phyloP scores from a whole-genome alignment of 2,888 invertebrate genomes.

The Hyles lineata region DNA sequence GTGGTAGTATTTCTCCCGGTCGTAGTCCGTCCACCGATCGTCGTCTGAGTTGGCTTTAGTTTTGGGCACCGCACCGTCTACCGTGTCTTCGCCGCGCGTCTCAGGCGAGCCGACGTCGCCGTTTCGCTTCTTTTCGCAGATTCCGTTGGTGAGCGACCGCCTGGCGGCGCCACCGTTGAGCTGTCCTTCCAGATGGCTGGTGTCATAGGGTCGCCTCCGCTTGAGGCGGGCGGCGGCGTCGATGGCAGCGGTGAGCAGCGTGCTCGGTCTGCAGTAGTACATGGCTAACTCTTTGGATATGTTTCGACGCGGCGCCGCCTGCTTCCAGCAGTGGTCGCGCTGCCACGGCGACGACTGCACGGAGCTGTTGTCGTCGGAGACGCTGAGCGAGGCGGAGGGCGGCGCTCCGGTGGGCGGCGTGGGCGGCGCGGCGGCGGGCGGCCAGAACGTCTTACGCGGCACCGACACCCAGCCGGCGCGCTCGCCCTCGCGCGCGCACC shows the following conservation, averaged over 20 bases:
- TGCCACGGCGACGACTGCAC: conserved; percentile 96
- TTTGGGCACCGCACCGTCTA: conserved; percentile 58
- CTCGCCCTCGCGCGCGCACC: conserved; percentile 87
- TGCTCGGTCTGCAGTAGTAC: conserved; percentile 86
- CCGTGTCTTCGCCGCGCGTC: conserved; percentile 59
- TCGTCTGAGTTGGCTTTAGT: conserved; percentile 55
- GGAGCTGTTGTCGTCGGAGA: conserved; percentile 96
- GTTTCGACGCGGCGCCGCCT: conserved; percentile 89
- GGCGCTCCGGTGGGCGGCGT: conserved; percentile 77
- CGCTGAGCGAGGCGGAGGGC: conserved; percentile 92
- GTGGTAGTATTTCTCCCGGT: conserved; percentile 77
- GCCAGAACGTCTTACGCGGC: conserved; percentile 94
- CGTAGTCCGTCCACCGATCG: conserved; percentile 68
- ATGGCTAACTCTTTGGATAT: conserved; percentile 90
- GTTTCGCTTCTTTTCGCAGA: conserved; percentile 63
- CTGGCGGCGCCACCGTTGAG: conserved; percentile 54
- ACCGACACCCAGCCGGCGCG: conserved; percentile 95
- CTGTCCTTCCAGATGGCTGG: conserved; percentile 52
- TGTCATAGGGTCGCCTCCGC: conserved; percentile 88
- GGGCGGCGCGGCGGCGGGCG: conserved; percentile 88
- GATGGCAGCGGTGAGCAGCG: conserved; percentile 74
- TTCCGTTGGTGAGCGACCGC: conserved; percentile 58
- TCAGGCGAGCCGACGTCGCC: conserved; percentile 63
- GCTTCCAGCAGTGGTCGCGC: conserved; percentile 95
- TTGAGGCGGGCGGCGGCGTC: conserved; percentile 80